phyloP scores from a whole-genome alignment of 2,113 vertebrate species.

The Nothoprocta perdicaria region DNA sequence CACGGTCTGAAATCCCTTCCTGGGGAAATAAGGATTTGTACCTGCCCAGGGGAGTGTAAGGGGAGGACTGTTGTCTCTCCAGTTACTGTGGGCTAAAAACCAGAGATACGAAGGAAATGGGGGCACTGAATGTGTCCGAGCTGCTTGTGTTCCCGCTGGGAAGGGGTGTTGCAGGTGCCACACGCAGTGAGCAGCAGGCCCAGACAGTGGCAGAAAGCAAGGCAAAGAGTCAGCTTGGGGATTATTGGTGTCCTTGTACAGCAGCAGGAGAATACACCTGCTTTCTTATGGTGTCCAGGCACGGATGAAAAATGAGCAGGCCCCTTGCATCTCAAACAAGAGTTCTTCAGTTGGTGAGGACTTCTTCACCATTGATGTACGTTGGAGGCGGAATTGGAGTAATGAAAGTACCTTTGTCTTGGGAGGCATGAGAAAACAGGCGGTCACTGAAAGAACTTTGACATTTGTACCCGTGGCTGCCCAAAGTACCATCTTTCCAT shows the following conservation, averaged over 20 bases:
- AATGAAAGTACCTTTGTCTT: not conserved
- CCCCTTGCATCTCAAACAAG: not conserved
- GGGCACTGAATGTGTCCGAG: not conserved
- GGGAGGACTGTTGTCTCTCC: not conserved
- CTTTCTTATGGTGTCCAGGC: not conserved
- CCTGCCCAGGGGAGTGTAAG: too few relatives aligned
- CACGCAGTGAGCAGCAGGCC: not conserved
- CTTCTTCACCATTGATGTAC: not conserved
- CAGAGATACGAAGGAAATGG: too few relatives aligned
- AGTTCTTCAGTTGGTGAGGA: not conserved
- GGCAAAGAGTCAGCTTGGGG: not conserved
- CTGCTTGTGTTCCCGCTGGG: not conserved
- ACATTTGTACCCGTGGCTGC: fast-evolving
- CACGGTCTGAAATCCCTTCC: not conserved
- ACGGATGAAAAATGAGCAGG: not conserved
- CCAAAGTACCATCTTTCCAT: not conserved
- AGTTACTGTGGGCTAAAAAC: not conserved
- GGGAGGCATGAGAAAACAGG: not conserved
- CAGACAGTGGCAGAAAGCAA: not conserved
- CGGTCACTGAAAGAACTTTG: not conserved
- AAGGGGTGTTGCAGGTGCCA: not conserved
- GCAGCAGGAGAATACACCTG: not conserved
- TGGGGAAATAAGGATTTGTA: not conserved
- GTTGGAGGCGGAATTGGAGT: not conserved
- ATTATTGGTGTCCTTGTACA: not conserved